A percentile compares a stretch with the other conserved stretches of the same genome.
Evolutionary conservation across 2,797 vertebrate genomes (phyloP).

Genomic region (Coregonus suidteri): DNA sequence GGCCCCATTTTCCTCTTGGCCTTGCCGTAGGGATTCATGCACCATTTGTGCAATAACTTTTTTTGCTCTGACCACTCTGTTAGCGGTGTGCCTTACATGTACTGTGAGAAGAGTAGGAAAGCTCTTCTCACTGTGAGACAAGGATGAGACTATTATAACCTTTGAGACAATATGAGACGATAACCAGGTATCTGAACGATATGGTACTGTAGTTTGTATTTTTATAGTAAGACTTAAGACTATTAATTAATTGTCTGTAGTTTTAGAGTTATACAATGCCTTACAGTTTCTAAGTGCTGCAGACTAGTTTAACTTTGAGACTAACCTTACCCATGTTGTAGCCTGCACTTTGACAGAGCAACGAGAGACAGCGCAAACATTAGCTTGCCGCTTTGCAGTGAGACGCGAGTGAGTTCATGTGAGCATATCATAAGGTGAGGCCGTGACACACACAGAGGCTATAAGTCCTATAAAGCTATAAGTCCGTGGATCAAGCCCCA

Average conservation of each 20-base stretch:
- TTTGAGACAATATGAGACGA: too few species aligned
- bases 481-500: slow-evolving; percentile 42
- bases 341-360: too few species aligned
- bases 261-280: too few species aligned
- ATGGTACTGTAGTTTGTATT: too few species aligned
- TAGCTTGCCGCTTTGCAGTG: not conserved
- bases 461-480: not conserved
- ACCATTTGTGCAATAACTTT: not conserved
- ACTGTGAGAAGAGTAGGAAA: not conserved
- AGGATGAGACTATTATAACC: too few species aligned
- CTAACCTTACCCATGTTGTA: too few species aligned
- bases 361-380: not conserved
- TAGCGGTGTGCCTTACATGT: not conserved
- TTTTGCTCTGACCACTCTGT: not conserved
- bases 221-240: too few species aligned
- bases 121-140: too few species aligned
- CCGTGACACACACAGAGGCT: not conserved
- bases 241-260: too few species aligned
- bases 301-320: too few species aligned
- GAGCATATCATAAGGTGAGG: slow-evolving; percentile 2
- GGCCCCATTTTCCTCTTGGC: not conserved
- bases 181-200: too few species aligned
- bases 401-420: slow-evolving; percentile 20
- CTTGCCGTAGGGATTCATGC: not conserved
- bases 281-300: too few species aligned